Evolutionary conservation across 2,888 invertebrate species (phyloP).

Genomic region (Subacronicta megacephala): DNA sequence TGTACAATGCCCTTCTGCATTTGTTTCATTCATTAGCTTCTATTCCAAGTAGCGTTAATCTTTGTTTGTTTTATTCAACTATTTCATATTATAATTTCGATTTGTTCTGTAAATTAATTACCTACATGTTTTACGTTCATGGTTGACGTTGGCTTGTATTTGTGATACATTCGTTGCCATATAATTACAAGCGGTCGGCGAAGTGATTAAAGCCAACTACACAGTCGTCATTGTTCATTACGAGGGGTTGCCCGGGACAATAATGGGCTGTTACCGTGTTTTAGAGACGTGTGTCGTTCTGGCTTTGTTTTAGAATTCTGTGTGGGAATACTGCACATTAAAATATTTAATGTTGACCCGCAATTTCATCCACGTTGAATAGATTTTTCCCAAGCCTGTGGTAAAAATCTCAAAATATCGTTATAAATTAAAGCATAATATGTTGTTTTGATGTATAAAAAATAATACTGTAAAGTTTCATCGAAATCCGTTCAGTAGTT

Average conservation of each 20-base stretch:
- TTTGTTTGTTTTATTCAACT: too few species aligned
- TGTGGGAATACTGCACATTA: slow-evolving; percentile 10
- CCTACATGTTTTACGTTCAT: slow-evolving; percentile 22
- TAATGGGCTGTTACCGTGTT: slow-evolving; percentile 30
- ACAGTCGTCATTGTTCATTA: slow-evolving; percentile 35
- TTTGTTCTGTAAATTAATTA: slow-evolving; percentile 27
- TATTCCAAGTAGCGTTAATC: too few species aligned
- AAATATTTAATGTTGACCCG: too few species aligned
- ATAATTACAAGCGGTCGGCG: slow-evolving; percentile 32
- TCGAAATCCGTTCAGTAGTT: too few species aligned
- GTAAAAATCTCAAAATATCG: too few species aligned
- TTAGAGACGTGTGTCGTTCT: slow-evolving; percentile 17
- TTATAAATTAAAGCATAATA: too few species aligned
- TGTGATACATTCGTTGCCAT: slow-evolving; percentile 18
- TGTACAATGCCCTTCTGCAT: too few species aligned
- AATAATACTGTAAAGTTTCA: too few species aligned
- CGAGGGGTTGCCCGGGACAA: slow-evolving; percentile 14
- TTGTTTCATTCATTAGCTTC: too few species aligned
- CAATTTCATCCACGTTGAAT: too few species aligned
- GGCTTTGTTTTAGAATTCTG: slow-evolving; percentile 31
- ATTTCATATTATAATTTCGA: neutral
- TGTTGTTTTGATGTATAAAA: too few species aligned
- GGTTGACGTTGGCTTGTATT: slow-evolving; percentile 18
- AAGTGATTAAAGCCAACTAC: slow-evolving; percentile 38
- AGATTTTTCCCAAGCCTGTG: too few species aligned